Percentiles rank a stretch among this genome's conserved stretches.
Conservation (phyloP, 2,113 vertebrate species). For the Danionella cerebrum region DNA sequence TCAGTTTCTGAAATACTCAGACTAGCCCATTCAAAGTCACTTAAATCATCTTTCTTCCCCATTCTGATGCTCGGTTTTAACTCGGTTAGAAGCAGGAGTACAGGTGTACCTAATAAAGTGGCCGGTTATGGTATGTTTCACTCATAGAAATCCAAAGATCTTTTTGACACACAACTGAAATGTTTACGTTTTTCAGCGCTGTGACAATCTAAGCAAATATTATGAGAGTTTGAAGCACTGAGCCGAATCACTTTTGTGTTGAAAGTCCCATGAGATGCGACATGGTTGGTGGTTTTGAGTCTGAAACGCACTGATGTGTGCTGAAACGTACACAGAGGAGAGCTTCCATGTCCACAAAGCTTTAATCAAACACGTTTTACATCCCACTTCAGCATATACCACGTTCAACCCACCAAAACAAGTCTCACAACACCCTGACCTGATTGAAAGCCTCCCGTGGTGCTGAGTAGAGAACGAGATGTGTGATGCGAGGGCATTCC, state of each 20-base stretch:
- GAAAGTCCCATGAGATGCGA: not conserved
- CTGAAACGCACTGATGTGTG: not conserved
- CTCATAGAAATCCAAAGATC: too few species aligned
- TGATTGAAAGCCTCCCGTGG: not conserved
- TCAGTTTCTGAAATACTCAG: too few species aligned
- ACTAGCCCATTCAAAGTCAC: too few species aligned
- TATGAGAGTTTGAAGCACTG: conserved; percentile 3
- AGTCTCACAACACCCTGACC: conserved; percentile 2
- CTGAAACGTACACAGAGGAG: not conserved
- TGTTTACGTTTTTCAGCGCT: not conserved
- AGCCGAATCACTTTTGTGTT: conserved; percentile 11
- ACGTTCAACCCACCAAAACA: not conserved
- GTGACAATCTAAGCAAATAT: not conserved
- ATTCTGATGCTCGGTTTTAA: too few species aligned
- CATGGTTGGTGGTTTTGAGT: conserved; percentile 24
- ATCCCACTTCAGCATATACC: not conserved
- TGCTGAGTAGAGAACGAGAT: conserved; percentile 8
- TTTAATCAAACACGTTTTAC: not conserved
- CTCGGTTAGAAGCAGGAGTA: too few species aligned
- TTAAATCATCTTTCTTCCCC: too few species aligned
- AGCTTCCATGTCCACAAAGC: not conserved
- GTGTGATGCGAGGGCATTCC: conserved; percentile 27
- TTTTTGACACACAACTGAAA: not conserved
- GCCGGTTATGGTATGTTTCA: too few species aligned
- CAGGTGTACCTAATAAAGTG: too few species aligned